Evolutionary conservation across 2,888 invertebrate species (phyloP).

Genomic region (Eretmocerus hayati): DNA sequence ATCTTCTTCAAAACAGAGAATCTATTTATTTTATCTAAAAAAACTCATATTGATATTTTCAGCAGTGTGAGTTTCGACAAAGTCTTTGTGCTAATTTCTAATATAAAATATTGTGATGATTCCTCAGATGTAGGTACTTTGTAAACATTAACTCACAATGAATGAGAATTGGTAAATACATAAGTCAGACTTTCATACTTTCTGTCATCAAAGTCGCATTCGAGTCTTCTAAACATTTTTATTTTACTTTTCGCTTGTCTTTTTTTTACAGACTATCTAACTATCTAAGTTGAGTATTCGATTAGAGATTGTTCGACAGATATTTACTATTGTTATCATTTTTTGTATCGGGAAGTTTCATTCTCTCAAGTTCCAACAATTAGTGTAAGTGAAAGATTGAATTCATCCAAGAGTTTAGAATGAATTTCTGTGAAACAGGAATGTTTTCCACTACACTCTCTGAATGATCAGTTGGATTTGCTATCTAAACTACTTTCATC

Average conservation of each 20-base stretch:
- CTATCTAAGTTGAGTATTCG: slow-evolving; percentile 27
- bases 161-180: slow-evolving; percentile 6
- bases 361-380: slow-evolving; percentile 22
- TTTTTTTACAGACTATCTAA: slow-evolving; percentile 25
- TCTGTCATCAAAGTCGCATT: slow-evolving; percentile 17
- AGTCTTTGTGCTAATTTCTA: not conserved
- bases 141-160: slow-evolving; percentile 4
- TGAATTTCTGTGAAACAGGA: slow-evolving; percentile 4
- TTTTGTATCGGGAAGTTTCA: slow-evolving; percentile 24
- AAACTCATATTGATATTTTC: too few species aligned
- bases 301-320: slow-evolving; percentile 33
- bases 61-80: not conserved
- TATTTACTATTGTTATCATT: slow-evolving; percentile 25
- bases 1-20: too few species aligned
- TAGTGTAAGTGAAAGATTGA: slow-evolving; percentile 18
- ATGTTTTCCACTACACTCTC: not conserved
- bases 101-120: not conserved
- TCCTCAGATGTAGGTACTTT: not conserved
- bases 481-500: too few species aligned
- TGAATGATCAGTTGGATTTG: too few species aligned
- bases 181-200: slow-evolving; percentile 9
- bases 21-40: too few species aligned
- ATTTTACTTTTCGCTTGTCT: not conserved
- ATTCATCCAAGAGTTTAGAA: slow-evolving; percentile 17
- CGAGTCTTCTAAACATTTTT: slow-evolving; percentile 14